Conservation (phyloP, 2,888 invertebrate genomes). For the Dendrolimus houi region DNA sequence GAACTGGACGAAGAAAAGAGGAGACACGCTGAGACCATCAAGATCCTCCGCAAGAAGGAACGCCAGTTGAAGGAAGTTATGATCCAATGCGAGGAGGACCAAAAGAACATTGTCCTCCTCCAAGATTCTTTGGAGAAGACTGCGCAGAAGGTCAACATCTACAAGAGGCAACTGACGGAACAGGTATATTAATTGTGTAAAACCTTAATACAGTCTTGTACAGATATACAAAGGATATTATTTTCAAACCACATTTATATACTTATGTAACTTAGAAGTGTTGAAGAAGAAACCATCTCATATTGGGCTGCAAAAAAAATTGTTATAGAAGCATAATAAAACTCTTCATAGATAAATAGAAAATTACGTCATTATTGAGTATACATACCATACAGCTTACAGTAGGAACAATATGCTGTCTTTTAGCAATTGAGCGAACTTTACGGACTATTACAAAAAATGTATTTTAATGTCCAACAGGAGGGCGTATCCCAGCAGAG, state of each 20-base stretch:
- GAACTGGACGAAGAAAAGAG: slow-evolving; percentile 98
- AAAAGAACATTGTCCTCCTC: slow-evolving; percentile 94
- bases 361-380: too few species aligned
- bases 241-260: slow-evolving; percentile 4
- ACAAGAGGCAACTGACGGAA: slow-evolving; percentile 97
- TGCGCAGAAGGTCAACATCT: slow-evolving; percentile 91
- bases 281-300: too few species aligned
- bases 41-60: slow-evolving; percentile 98
- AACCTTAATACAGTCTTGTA: not conserved
- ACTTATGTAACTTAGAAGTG: not conserved
- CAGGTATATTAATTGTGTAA: slow-evolving; percentile 72
- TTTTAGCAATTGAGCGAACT: too few species aligned
- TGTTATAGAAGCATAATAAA: too few species aligned
- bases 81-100: slow-evolving; percentile 97
- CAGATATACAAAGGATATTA: not conserved
- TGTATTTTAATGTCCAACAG: slow-evolving; percentile 51
- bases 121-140: slow-evolving; percentile 94
- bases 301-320: too few species aligned
- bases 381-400: too few species aligned
- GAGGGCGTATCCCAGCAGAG: slow-evolving; percentile 95
- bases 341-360: too few species aligned
- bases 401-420: too few species aligned
- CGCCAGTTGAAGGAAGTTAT: slow-evolving; percentile 96
- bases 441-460: too few species aligned
- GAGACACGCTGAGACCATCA: slow-evolving; percentile 97